phyloP scores from a whole-genome alignment of 2,797 vertebrate species.

The Cygnus olor region DNA sequence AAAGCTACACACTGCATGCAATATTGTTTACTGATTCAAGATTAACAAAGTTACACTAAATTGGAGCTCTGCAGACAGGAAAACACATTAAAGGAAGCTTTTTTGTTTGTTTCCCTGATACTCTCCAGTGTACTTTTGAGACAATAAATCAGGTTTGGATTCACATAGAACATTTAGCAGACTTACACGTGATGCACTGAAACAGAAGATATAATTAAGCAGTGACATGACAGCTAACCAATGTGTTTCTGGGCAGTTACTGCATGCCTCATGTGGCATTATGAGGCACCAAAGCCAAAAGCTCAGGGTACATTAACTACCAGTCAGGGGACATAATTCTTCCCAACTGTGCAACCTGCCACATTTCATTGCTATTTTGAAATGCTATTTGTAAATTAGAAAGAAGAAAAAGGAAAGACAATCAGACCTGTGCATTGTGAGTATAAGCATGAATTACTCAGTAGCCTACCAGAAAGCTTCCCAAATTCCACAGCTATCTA shows the following conservation, averaged over 20 bases:
- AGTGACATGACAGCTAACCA: constrained; percentile 50
- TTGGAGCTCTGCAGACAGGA: constrained; percentile 35
- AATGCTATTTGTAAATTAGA: constrained; percentile 60
- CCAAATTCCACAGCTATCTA: background rate
- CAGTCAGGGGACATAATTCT: constrained; percentile 59
- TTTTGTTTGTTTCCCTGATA: constrained; percentile 32
- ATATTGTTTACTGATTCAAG: constrained; percentile 53
- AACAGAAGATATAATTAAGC: constrained; percentile 58
- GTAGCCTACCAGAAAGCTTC: background rate
- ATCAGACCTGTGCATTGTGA: background rate
- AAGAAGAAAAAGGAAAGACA: background rate
- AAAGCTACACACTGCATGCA: background rate
- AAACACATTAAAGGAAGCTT: constrained; percentile 34
- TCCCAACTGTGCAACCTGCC: constrained; percentile 23
- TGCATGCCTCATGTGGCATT: constrained; percentile 47
- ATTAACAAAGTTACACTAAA: constrained; percentile 59
- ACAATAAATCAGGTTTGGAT: constrained; percentile 46
- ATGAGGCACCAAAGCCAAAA: constrained; percentile 59
- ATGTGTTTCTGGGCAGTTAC: constrained; percentile 43
- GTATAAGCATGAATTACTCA: background rate
- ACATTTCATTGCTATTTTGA: constrained; percentile 50
- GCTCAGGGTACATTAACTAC: constrained; percentile 59
- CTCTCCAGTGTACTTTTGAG: constrained; percentile 40
- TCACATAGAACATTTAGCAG: constrained; percentile 56
- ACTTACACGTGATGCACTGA: constrained; percentile 37